Percentiles rank a stretch among this genome's conserved stretches.
Conservation (phyloP, 2,888 invertebrate species). For the Candidula unifasciata region DNA sequence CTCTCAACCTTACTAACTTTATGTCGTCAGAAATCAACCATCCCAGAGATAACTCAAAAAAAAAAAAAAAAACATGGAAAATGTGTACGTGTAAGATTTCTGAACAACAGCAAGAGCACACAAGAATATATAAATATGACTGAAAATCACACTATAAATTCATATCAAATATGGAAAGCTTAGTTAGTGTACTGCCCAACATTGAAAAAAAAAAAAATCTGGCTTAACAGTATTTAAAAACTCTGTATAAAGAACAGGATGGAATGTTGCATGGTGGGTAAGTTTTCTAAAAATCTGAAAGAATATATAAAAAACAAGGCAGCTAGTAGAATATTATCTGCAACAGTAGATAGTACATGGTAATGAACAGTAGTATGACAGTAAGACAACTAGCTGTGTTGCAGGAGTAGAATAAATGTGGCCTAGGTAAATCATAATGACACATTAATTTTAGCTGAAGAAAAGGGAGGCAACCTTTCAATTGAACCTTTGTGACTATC, state of each 20-base stretch:
- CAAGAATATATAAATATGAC: not conserved
- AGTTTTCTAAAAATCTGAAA: not conserved
- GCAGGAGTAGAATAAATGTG: too few species aligned
- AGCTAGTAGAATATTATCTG: not conserved
- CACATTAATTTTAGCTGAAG: too few species aligned
- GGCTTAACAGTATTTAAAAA: not conserved
- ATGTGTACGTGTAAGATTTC: not conserved
- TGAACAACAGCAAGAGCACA: not conserved
- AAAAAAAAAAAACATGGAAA: not conserved
- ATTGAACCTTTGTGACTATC: too few species aligned
- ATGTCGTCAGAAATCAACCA: not conserved
- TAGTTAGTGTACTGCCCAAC: not conserved
- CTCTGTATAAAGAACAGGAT: not conserved
- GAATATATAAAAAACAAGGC: not conserved
- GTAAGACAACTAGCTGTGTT: too few species aligned
- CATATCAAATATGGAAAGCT: not conserved
- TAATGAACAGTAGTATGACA: not conserved
- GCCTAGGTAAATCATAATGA: too few species aligned
- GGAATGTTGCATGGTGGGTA: not conserved
- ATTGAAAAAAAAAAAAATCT: not conserved
- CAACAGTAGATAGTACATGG: not conserved
- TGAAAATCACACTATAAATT: not conserved
- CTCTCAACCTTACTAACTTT: slow-evolving; percentile 6
- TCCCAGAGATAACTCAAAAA: not conserved
- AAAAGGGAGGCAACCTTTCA: too few species aligned